Percentiles rank a stretch among this genome's conserved stretches.
These are phyloP conservation scores for Adineta ricciae DNA, from an alignment of 2,888 invertebrate genomes.

Conservation along the genomic window DNA sequence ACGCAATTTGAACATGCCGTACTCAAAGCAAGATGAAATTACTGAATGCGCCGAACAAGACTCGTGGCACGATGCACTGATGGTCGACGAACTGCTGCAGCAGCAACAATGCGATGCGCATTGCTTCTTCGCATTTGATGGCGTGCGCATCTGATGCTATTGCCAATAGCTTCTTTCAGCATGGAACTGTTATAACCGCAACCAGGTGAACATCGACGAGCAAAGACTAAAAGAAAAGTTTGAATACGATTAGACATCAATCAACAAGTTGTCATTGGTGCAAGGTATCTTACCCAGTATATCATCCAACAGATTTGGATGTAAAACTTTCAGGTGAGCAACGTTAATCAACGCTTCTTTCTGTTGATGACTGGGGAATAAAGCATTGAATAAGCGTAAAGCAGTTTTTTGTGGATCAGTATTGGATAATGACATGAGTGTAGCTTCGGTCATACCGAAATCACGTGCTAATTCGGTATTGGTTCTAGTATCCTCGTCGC, in stretches of 20 bases:
- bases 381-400: not conserved
- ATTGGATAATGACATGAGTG: not conserved
- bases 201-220: not conserved
- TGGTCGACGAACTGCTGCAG: no score
- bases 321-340: not conserved
- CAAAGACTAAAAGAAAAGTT: not conserved
- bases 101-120: no score
- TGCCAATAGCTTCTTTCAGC: not conserved
- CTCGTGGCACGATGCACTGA: no score
- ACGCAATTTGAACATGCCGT: no score
- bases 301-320: not conserved
- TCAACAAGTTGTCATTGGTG: no score
- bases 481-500: not conserved
- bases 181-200: not conserved
- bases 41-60: no score
- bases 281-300: not conserved
- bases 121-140: not conserved
- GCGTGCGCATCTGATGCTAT: not conserved
- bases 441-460: not conserved
- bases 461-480: not conserved
- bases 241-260: not conserved
- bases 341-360: not conserved
- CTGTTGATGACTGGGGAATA: not conserved
- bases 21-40: no score
- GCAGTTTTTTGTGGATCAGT: not conserved